A percentile compares a stretch with the other conserved stretches of the same genome.
Conservation (phyloP, 2,888 invertebrate genomes). For the Leucania comma region DNA sequence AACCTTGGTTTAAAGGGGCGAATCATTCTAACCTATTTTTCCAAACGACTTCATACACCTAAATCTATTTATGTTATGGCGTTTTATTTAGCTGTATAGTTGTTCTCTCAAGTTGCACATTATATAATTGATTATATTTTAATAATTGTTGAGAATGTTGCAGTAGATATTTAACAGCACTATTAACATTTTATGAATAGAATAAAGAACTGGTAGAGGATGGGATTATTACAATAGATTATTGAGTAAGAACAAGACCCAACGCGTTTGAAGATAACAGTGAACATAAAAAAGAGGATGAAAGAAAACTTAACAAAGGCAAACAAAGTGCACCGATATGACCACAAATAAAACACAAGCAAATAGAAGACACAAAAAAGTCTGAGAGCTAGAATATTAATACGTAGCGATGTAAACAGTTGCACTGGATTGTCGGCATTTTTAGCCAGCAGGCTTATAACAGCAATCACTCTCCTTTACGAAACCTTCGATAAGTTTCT, state of each 20-base stretch:
- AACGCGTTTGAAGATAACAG: neutral
- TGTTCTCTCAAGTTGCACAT: neutral
- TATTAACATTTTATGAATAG: neutral
- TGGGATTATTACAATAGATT: neutral
- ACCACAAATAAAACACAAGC: neutral
- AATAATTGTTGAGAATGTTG: neutral
- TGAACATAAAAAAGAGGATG: neutral
- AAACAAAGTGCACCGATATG: neutral
- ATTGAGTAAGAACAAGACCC: neutral
- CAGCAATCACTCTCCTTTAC: neutral
- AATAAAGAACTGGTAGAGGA: neutral
- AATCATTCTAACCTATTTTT: too few species aligned
- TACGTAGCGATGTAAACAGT: neutral
- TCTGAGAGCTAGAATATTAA: neutral
- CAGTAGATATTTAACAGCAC: neutral
- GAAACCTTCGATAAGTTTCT: neutral
- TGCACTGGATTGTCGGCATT: neutral
- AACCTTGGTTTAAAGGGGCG: too few species aligned
- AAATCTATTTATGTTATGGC: neutral
- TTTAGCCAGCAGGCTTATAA: neutral
- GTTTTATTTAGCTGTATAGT: conserved; percentile 3
- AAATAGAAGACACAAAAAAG: neutral
- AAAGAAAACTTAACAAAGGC: neutral
- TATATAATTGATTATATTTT: conserved; percentile 10
- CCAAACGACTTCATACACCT: too few species aligned